Evolutionary conservation across 2,888 invertebrate species (phyloP).

Genomic region (Morpho achilles): DNA sequence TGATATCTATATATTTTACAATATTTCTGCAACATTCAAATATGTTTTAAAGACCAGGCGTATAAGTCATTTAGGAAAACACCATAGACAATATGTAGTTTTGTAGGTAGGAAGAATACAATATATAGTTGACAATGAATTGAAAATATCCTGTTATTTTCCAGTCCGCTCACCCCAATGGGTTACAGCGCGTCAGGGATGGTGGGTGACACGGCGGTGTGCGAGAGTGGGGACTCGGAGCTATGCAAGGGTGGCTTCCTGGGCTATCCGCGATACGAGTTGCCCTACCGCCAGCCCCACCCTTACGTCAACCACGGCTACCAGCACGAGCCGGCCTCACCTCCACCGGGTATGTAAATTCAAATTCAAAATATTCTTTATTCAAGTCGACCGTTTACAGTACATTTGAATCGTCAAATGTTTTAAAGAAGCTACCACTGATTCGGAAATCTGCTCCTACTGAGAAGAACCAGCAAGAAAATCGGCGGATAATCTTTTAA

Average conservation of each 20-base stretch:
- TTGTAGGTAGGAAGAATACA: neutral
- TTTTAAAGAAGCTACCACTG: too few relatives aligned
- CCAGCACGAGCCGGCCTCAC: slow-evolving; percentile 63
- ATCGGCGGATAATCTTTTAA: too few relatives aligned
- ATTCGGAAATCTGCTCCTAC: too few relatives aligned
- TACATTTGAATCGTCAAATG: too few relatives aligned
- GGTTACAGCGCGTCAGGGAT: slow-evolving; percentile 56
- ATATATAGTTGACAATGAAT: too few relatives aligned
- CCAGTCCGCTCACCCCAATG: slow-evolving; percentile 69
- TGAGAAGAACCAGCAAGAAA: too few relatives aligned
- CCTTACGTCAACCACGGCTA: slow-evolving; percentile 63
- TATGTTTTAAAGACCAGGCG: too few relatives aligned
- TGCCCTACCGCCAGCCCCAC: slow-evolving; percentile 63
- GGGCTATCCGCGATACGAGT: slow-evolving; percentile 70
- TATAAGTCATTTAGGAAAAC: too few relatives aligned
- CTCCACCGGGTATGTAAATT: slow-evolving; percentile 51
- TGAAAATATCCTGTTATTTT: neutral
- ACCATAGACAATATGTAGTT: neutral
- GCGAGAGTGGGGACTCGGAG: slow-evolving; percentile 57
- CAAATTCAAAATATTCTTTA: too few relatives aligned
- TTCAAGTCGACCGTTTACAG: too few relatives aligned
- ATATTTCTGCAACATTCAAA: too few relatives aligned
- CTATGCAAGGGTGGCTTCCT: slow-evolving; percentile 67
- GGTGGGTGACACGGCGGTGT: slow-evolving; percentile 53
- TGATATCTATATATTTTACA: too few relatives aligned